Evolutionary conservation across 2,113 vertebrate genomes (phyloP).

Genomic region (Synchiropus splendidus): DNA sequence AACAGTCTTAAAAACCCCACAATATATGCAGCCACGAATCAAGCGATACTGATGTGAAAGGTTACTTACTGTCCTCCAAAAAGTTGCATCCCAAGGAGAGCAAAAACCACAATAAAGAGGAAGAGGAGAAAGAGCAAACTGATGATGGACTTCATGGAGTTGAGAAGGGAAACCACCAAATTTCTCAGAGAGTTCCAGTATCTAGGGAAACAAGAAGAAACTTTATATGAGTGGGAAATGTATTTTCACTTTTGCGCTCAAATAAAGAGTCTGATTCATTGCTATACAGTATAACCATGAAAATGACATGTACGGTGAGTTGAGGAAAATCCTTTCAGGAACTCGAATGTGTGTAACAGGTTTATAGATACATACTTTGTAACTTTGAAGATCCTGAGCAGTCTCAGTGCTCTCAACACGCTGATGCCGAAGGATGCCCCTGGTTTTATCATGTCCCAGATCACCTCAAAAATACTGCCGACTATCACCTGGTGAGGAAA

Average conservation of each 20-base stretch:
- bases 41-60: not conserved
- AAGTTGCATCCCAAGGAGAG: slow-evolving; percentile 95
- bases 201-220: slow-evolving; percentile 52
- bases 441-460: slow-evolving; percentile 90
- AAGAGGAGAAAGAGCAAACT: slow-evolving; percentile 96
- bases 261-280: too few relatives aligned
- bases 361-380: slow-evolving; percentile 78
- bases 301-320: too few relatives aligned
- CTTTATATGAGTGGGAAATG: too few relatives aligned
- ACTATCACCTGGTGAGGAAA: slow-evolving; percentile 80
- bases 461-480: slow-evolving; percentile 96
- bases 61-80: slow-evolving; percentile 92
- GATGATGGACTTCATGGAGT: slow-evolving; percentile 98
- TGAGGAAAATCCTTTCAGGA: too few relatives aligned
- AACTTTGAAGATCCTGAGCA: slow-evolving; percentile 96
- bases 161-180: slow-evolving; percentile 90
- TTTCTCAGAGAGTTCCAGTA: slow-evolving; percentile 97
- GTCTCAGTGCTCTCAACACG: slow-evolving; percentile 80
- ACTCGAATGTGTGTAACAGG: too few relatives aligned
- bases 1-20: too few relatives aligned
- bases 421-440: slow-evolving; percentile 95
- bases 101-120: slow-evolving; percentile 97
- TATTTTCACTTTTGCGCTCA: too few relatives aligned
- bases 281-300: too few relatives aligned
- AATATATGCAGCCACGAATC: too few relatives aligned